Evolutionary conservation across 2,888 invertebrate species (phyloP), one percentile per base, ranked within the genome.

Genomic region (Polymixis lichenea): DNA sequence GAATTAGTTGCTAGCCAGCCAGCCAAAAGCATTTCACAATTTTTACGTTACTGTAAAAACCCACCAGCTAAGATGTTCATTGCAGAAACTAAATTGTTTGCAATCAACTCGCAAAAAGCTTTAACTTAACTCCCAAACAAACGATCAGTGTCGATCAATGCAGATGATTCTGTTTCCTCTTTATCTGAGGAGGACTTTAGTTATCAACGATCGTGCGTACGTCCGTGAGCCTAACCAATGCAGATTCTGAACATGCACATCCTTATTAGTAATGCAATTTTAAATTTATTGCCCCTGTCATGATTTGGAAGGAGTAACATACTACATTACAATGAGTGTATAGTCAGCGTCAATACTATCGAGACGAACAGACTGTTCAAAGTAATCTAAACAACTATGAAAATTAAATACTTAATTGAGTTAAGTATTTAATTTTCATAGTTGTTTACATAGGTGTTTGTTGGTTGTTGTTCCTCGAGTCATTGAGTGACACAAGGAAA

Each of bases 241-340:
- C 58, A 66, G 49, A 46, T 53, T 66, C 64, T 32, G 25, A 53
- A 58, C 56, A 32, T 82, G 60, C 51, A 78, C 68, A 77, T 81
- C 72, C 69, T 70, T 81, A 83, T 83, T 72, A 72, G 8, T 25
- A 43, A 51, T 38, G 68, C 65, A 56, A 78, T 83, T n/a, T n/a
- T n/a, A n/a, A n/a, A n/a, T n/a, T 72, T 70, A 62, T 58, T 55
- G n/a, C n/a, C 38, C 55, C 53, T 55, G 15, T 62, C 70, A 71
- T 62, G n/a, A 62, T 65, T 32, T 22, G 8, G 8, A 60, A 19
- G 71, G 56, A 60, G 58, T n/a, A 64, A 28, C 25, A 8, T 55
- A 2, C 46, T 66, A 19, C 43, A 32, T n/a, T n/a, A n/a, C n/a
- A n/a, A n/a, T n/a, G n/a, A n/a, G n/a, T n/a, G n/a, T n/a, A n/a